These are phyloP conservation scores for Metridium senile DNA, from an alignment of 92 coral and sea anemone genomes.

Conservation along the genomic window DNA sequence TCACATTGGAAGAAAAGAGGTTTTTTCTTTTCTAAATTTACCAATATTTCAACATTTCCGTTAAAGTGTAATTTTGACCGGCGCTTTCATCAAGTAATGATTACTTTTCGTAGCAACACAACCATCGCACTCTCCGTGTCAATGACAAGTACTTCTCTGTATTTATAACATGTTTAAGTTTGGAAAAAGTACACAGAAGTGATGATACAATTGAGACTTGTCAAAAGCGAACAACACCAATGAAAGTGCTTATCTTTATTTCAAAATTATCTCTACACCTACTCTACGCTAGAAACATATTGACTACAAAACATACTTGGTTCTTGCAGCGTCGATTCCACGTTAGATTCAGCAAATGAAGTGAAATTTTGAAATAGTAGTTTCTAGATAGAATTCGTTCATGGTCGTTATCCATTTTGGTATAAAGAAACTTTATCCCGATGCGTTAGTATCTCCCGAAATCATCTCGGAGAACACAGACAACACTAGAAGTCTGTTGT, in stretches of 20 bases:
- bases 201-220: neutral
- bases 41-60: too few relatives aligned
- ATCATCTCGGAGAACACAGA: neutral
- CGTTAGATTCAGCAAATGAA: neutral
- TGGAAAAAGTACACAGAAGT: neutral
- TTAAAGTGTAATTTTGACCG: too few relatives aligned
- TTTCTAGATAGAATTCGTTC: neutral
- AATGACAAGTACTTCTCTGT: too few relatives aligned
- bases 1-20: too few relatives aligned
- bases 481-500: neutral
- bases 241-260: too few relatives aligned
- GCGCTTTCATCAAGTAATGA: too few relatives aligned
- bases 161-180: neutral
- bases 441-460: neutral
- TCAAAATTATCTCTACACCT: too few relatives aligned
- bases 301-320: neutral
- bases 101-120: too few relatives aligned
- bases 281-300: too few relatives aligned
- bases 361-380: neutral
- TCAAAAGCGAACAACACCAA: neutral
- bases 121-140: too few relatives aligned
- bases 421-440: slow-evolving; percentile 2
- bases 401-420: neutral
- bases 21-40: too few relatives aligned
- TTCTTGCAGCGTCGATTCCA: neutral